These are phyloP conservation scores for Incurvaria masculella DNA, from an alignment of 2,888 invertebrate genomes.

Conservation along the genomic window DNA sequence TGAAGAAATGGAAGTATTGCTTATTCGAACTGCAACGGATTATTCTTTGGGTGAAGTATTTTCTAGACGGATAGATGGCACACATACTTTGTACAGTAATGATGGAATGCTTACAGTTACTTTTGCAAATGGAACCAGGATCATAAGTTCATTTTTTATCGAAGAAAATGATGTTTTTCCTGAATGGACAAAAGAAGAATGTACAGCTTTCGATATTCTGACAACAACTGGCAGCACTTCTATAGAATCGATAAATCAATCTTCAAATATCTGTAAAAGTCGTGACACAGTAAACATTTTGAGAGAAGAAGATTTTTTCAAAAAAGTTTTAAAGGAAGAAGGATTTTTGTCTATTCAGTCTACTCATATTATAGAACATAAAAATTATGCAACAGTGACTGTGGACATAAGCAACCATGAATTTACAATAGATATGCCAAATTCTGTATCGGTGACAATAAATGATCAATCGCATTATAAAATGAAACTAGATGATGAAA, in stretches of 20 bases:
- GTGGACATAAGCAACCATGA: slow-evolving; percentile 33
- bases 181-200: slow-evolving; percentile 41
- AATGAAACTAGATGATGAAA: slow-evolving; percentile 30
- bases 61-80: slow-evolving; percentile 43
- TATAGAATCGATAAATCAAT: slow-evolving; percentile 2
- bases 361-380: slow-evolving; percentile 42
- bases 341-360: slow-evolving; percentile 38
- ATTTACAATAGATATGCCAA: slow-evolving; percentile 36
- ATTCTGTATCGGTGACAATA: slow-evolving; percentile 27
- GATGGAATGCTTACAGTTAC: slow-evolving; percentile 37
- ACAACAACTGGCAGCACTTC: slow-evolving; percentile 20
- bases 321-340: slow-evolving; percentile 21
- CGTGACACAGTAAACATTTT: slow-evolving; percentile 18
- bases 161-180: slow-evolving; percentile 39
- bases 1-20: slow-evolving; percentile 29
- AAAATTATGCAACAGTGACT: slow-evolving; percentile 49
- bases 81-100: slow-evolving; percentile 35
- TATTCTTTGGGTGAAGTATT: slow-evolving; percentile 40
- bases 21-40: slow-evolving; percentile 42
- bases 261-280: slow-evolving; percentile 24
- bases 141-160: slow-evolving; percentile 29
- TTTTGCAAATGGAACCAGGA: slow-evolving; percentile 40
- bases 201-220: slow-evolving; percentile 26
- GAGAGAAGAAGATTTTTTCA: slow-evolving; percentile 9
- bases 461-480: slow-evolving; percentile 29